phyloP scores from a whole-genome alignment of 2,113 vertebrate species.

The Ia io region DNA sequence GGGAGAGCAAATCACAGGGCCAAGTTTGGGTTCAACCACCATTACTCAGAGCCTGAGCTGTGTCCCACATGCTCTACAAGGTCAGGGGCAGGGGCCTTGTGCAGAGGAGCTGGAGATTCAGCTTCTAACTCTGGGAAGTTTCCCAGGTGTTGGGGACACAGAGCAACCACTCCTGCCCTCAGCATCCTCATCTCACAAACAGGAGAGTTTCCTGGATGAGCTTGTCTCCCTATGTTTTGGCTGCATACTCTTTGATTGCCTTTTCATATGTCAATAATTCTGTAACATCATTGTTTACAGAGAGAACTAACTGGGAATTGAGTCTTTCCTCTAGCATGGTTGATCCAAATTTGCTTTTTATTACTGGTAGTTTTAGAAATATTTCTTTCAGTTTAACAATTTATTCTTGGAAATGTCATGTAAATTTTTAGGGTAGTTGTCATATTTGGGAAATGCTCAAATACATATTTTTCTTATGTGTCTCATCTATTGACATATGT shows the following conservation, averaged over 20 bases:
- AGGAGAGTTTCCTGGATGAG: neutral
- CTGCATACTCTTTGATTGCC: neutral
- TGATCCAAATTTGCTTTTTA: constrained; percentile 38
- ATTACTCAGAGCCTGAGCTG: neutral
- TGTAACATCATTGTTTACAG: constrained; percentile 20
- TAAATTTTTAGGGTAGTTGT: constrained; percentile 6
- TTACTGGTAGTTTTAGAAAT: neutral
- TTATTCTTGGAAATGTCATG: neutral
- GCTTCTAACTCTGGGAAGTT: neutral
- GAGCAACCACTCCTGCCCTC: neutral
- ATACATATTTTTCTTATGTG: neutral
- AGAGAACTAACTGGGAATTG: constrained; percentile 6
- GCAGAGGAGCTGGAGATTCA: neutral
- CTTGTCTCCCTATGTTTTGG: neutral
- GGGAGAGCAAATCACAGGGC: neutral
- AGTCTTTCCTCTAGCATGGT: neutral
- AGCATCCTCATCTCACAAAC: neutral
- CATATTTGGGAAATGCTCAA: neutral
- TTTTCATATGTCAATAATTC: neutral
- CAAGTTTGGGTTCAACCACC: neutral
- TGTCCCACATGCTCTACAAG: neutral
- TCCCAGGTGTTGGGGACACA: neutral
- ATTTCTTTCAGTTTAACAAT: neutral
- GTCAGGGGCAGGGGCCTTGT: neutral
- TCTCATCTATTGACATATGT: neutral